These are phyloP conservation scores for Aphaenogaster ashmeadi DNA, from an alignment of 1,140 invertebrate genomes.

Conservation along the genomic window DNA sequence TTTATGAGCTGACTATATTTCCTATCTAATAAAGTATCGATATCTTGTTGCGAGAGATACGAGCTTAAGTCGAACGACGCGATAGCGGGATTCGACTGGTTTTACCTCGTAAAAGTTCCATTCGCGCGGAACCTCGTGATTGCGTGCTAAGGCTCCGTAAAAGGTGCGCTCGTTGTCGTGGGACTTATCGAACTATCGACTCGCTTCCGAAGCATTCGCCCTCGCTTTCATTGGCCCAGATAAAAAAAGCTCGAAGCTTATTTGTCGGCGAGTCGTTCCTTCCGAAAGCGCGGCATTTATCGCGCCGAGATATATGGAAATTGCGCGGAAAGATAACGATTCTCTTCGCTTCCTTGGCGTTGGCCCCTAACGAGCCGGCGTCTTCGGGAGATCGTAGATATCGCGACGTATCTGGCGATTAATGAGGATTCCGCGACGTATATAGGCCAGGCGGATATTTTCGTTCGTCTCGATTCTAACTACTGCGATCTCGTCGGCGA, in stretches of 20 bases:
- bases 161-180: slow-evolving; percentile 67
- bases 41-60: slow-evolving; percentile 25
- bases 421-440: slow-evolving; percentile 55
- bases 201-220: slow-evolving; percentile 68
- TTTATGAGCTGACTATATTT: slow-evolving; percentile 44
- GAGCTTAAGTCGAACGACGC: slow-evolving; percentile 67
- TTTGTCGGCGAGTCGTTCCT: slow-evolving; percentile 66
- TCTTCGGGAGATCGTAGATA: slow-evolving; percentile 46
- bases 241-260: slow-evolving; percentile 68
- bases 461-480: slow-evolving; percentile 39
- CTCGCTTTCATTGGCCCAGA: slow-evolving; percentile 73
- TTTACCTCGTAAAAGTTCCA: slow-evolving; percentile 73
- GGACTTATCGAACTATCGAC: slow-evolving; percentile 77
- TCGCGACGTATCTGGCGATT: slow-evolving; percentile 53
- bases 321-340: slow-evolving; percentile 60
- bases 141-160: slow-evolving; percentile 76
- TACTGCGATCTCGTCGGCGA: not conserved
- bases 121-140: slow-evolving; percentile 71
- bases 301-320: slow-evolving; percentile 73
- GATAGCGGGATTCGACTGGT: slow-evolving; percentile 52
- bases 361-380: slow-evolving; percentile 41
- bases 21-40: slow-evolving; percentile 27
- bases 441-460: slow-evolving; percentile 58
- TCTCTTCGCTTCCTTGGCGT: not conserved
- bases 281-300: slow-evolving; percentile 63